These are phyloP conservation scores for Papilio xuthus DNA, from an alignment of 1,140 invertebrate genomes.

Conservation along the genomic window DNA sequence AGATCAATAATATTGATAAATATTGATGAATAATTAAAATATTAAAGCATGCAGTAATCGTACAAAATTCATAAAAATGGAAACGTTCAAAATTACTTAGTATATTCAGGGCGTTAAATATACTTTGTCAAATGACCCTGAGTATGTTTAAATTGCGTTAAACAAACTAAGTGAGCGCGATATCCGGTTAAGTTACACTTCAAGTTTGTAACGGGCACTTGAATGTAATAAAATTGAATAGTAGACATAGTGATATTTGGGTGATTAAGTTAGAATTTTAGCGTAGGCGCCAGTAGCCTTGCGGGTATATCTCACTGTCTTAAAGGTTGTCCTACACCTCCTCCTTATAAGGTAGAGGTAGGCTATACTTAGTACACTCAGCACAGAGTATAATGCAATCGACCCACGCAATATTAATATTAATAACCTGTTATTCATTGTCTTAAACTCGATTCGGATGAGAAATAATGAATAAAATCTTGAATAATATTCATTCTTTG, in stretches of 20 bases:
- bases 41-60: neutral
- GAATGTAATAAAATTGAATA: neutral
- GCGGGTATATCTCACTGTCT: conserved; percentile 25
- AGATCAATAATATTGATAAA: too few species aligned
- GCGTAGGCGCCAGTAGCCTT: conserved; percentile 56
- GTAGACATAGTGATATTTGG: neutral
- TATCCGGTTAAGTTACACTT: conserved; percentile 18
- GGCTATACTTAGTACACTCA: conserved; percentile 35
- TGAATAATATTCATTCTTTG: conserved; percentile 4
- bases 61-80: neutral
- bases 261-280: conserved; percentile 20
- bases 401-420: conserved; percentile 25
- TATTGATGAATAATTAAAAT: neutral
- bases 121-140: conserved; percentile 4
- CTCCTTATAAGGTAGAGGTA: conserved; percentile 51
- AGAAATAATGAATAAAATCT: conserved; percentile 23
- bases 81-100: neutral
- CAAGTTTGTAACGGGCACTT: neutral
- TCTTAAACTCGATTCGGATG: conserved; percentile 15
- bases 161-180: conserved; percentile 21
- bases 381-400: conserved; percentile 12
- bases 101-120: neutral
- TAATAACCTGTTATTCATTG: conserved; percentile 19
- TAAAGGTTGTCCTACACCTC: conserved; percentile 40
- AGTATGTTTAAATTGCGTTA: conserved; percentile 19